Base-by-base conservation (phyloP, 92 coral and sea anemone genomes). In the Zoanthus sansibaricus region DNA sequence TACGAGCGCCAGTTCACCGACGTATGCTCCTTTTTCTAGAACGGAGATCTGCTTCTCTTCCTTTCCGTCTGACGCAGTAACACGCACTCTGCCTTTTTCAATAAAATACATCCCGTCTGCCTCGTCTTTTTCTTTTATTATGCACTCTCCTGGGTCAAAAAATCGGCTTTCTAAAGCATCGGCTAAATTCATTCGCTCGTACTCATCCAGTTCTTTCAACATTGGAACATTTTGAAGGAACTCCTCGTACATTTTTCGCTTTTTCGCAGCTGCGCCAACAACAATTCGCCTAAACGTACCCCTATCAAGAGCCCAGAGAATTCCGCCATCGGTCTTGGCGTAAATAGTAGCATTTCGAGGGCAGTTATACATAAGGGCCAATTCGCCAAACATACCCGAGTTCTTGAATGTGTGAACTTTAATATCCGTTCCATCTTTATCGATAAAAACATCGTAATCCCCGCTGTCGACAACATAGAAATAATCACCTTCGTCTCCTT, bases 21-120 rank as follows among this genome's bases (percentile, higher is more conserved):
- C 87, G 77, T 93, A 93, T 15, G 88, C 96, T 72, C 98, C 98
- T 52, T 95, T 92, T 51, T 88, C 83, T 82, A 96, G 89, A 56
- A 83, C 83, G 78, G 98, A 92, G 56, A 97, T 87, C 72, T 93
- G 97, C 84, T 97, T 93, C 54, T 90, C 93, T 45, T 83, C 87
- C 49, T 71, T 90, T 33, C 95, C 95, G 45, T 90, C 98, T 77
- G 88, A 89, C 11, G 94, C 95, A 3, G 95, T 89, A 46, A 97
- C 87, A 16, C 96, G 90, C 52, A 97, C 95, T 51, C 71, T 89
- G 47, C 99, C 99, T 5, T 89, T 88, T 87, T 95, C 99, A 31
- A 97, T 94, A 77, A 97, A 97, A 88, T 97, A 97, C 99, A 97
- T 97, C 68, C 99, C 96, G 59, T 97, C 99, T 1, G 99, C 99